Evolutionary conservation across 2,113 vertebrate genomes (phyloP), one percentile per base, ranked within the genome.

Genomic region (Hemicordylus capensis): DNA sequence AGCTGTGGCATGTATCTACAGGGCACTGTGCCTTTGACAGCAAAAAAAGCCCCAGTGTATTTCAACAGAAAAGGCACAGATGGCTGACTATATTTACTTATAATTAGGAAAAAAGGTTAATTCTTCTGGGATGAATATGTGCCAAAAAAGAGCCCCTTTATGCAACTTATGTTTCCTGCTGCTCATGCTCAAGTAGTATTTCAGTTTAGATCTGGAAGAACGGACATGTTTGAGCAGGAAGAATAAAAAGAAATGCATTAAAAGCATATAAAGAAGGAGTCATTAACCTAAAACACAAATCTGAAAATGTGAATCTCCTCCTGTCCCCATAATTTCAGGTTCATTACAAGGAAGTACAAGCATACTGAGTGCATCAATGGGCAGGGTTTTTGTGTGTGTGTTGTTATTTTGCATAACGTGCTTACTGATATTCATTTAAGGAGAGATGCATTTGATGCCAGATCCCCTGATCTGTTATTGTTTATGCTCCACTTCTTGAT

Each of bases 71-170:
- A 90, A 90, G 44, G 42, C 51, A 48, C 80, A 89, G 89, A 87
- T 80, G 64, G 42, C 37, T 87, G 34, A 78, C n/a, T 59, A 31
- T 6, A 24, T 86, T 91, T 39, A 84, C 58, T 37, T 89, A n/a
- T 90, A 90, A 76, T 88, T 82, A 82, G 80, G 34, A 76, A 76
- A 80, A 85, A 77, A 86, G 22, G 37, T 79, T 84, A 86, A 31
- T 64, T 84, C 34, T 88, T 67, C 69, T 44, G 39, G 48, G 28
- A 44, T 39, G 14, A 88, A 76, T 37, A 48, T 4, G 19, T 61
- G 28, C 63, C 84, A 59, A 26, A 48, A 70, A 20, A 51, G 20
- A 51, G 42, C 1, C 31, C 17, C 69, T 59, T 15, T 83, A 39
- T 80, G 73, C 24, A 42, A 44, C 19, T 83, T 17, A 0, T 20